Conservation (phyloP, 1,140 invertebrate genomes). For the Drosophila navojoa region DNA sequence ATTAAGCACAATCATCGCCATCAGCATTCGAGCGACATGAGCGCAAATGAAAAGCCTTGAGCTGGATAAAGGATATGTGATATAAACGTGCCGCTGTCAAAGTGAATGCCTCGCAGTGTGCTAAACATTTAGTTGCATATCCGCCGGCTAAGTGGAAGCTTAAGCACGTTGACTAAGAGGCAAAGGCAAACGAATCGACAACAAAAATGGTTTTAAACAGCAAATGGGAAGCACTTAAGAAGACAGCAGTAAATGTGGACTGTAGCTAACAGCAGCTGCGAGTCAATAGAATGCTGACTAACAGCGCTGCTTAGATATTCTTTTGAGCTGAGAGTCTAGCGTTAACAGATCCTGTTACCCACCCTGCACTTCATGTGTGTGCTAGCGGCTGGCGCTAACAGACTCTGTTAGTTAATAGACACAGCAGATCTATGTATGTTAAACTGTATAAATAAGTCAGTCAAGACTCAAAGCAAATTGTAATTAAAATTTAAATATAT, state of each 20-base stretch:
- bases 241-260: neutral
- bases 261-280: neutral
- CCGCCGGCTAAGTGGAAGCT: neutral
- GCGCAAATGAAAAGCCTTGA: slow-evolving; percentile 9
- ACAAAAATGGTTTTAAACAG: neutral
- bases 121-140: slow-evolving; percentile 7
- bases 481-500: too few relatives aligned
- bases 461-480: too few relatives aligned
- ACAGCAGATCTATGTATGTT: too few relatives aligned
- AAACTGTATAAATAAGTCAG: too few relatives aligned
- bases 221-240: neutral
- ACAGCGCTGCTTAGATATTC: neutral
- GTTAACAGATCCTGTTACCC: too few relatives aligned
- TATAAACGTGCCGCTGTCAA: slow-evolving; percentile 2
- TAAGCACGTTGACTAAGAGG: neutral
- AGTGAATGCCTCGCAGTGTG: slow-evolving; percentile 3
- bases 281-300: neutral
- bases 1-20: slow-evolving; percentile 5
- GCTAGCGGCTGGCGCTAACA: too few relatives aligned
- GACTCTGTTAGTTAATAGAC: too few relatives aligned
- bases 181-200: neutral
- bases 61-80: slow-evolving; percentile 5
- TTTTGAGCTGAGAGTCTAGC: too few relatives aligned
- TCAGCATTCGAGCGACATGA: neutral
- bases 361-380: too few relatives aligned